Base-by-base conservation (phyloP, 2,797 vertebrate species). In the Zonotrichia albicollis region DNA sequence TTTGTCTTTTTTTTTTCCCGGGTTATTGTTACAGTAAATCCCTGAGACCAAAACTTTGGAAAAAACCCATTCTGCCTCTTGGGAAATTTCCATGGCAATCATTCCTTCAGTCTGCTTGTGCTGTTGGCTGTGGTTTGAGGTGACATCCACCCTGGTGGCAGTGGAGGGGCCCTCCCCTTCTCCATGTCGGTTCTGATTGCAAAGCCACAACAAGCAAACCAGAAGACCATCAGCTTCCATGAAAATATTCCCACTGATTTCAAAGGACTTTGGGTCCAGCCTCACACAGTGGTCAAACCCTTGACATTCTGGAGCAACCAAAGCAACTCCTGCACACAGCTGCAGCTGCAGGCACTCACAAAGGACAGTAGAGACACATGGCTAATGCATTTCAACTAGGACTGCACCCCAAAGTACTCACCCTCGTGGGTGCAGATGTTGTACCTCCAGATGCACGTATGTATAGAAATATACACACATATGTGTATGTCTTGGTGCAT, bases 351-450 rank as follows among this genome's bases (percentile, higher is more conserved):
- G 36, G 42, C 54, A 78, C 21, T n/a, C 16, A 12, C 2, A 11
- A 60, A 64, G 72, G 60, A 38, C 11, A 71, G n/a, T 6, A 74
- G 27, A 77, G 53, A 42, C 32, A 48, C 19, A 23, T 27, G 34
- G 5, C 13, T 89, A 45, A 62, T 7, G 27, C 57, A 45, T 66
- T 83, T 58, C 13, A 36, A 17, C 51, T 82, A 3, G 3, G n/a
- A 36, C 51, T 76, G 36, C 40, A 51, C 17, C 30, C 18, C 40
- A 74, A 21, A 73, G 40, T 42, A 16, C 13, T 29, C 30, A 19
- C 15, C 42, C 57, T 61, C 0, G 0, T 50, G 60, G 16, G 12
- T 71, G 27, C 30, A 13, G 18, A 10, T 0, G 1, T 18, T 61
- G 29, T 50, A 19, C 17, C 5, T 84, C 70, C 53, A 74, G 57